Conservation (phyloP, 2,113 vertebrate genomes). For the Rhadina sibilatrix region DNA sequence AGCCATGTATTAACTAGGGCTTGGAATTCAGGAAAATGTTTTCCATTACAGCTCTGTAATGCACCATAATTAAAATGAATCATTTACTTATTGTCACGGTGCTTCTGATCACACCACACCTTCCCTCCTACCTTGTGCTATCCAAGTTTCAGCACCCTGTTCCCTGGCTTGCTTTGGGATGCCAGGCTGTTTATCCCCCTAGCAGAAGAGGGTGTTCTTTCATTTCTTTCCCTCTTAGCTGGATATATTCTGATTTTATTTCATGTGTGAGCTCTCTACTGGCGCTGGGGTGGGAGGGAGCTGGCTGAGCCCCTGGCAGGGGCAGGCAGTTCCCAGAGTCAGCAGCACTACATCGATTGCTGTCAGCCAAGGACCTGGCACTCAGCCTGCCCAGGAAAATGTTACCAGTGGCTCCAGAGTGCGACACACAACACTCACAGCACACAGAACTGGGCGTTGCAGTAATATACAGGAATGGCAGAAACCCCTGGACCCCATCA, state of each 20-base stretch:
- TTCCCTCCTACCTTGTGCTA: neutral
- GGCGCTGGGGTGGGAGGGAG: neutral
- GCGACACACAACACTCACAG: neutral
- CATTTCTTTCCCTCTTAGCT: neutral
- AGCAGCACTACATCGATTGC: fast-evolving
- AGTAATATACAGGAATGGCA: neutral
- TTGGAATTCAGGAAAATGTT: neutral
- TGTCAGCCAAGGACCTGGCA: neutral
- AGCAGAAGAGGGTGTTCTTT: neutral
- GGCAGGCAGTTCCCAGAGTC: neutral
- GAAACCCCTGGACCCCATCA: neutral
- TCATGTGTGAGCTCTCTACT: neutral
- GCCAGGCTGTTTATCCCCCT: neutral
- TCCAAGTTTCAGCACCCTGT: too few species aligned
- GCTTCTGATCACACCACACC: neutral
- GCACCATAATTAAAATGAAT: neutral
- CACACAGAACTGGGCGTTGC: neutral
- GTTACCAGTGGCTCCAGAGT: neutral
- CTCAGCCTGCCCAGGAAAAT: neutral
- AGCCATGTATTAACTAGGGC: neutral
- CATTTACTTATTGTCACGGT: neutral
- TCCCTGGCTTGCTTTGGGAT: neutral
- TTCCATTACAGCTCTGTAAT: neutral
- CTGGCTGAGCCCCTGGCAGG: fast-evolving
- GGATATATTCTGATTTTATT: neutral